Evolutionary conservation across 2,113 vertebrate genomes (phyloP).

Genomic region (Electrona antarctica): DNA sequence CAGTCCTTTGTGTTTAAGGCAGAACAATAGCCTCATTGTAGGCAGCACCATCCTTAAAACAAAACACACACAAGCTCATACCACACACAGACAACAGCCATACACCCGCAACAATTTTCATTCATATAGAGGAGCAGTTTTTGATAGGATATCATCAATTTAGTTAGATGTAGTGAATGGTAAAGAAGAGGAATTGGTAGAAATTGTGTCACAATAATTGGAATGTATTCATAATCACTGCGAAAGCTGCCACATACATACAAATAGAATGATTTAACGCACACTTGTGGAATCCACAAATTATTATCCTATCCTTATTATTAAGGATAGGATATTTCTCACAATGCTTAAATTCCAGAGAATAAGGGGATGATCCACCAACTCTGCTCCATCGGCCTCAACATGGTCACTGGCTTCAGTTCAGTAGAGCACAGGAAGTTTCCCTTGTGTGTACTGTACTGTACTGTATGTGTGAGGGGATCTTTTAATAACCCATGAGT

Average conservation of each 20-base stretch:
- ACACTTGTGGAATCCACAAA: neutral
- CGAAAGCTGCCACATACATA: neutral
- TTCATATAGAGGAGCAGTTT: neutral
- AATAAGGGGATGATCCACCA: no score
- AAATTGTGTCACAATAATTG: neutral
- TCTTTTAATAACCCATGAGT: neutral
- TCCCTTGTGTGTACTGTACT: neutral
- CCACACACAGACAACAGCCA: neutral
- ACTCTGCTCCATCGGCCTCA: neutral
- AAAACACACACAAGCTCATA: neutral
- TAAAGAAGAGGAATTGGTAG: neutral
- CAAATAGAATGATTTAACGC: neutral
- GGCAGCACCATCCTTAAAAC: slow-evolving; percentile 6
- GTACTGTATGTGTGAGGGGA: neutral
- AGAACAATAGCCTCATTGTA: slow-evolving; percentile 57
- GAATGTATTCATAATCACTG: neutral
- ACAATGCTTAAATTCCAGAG: neutral
- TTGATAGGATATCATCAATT: neutral
- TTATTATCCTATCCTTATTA: no score
- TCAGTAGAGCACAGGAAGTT: neutral
- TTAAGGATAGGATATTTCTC: neutral
- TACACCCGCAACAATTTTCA: neutral
- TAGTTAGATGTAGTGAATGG: neutral
- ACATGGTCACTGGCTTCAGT: slow-evolving; percentile 14
- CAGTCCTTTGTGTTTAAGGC: slow-evolving; percentile 25